Conservation (phyloP, 2,888 invertebrate species). For the Sympetrum striolatum region DNA sequence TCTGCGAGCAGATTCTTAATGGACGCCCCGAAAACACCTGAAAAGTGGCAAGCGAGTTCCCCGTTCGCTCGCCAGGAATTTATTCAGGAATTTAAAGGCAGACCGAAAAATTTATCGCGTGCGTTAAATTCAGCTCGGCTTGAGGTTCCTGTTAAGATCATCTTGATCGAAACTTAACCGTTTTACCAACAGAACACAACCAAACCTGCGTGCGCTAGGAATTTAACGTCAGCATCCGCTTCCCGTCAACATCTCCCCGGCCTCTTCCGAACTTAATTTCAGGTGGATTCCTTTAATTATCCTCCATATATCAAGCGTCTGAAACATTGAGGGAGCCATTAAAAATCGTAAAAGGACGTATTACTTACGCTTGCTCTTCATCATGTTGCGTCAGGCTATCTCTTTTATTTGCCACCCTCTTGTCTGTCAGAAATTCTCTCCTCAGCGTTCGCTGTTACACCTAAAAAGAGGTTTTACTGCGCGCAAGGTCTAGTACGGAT, state of each 20-base stretch:
- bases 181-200: not conserved
- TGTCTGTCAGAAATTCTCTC: too few species aligned
- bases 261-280: not conserved
- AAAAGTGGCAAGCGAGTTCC: too few species aligned
- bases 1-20: too few species aligned
- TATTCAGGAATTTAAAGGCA: not conserved
- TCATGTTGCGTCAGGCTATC: too few species aligned
- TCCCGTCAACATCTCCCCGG: not conserved
- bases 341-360: not conserved
- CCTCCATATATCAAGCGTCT: not conserved
- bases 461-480: not conserved
- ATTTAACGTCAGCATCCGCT: not conserved
- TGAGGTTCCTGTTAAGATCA: not conserved
- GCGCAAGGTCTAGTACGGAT: too few species aligned
- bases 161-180: not conserved
- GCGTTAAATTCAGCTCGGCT: not conserved
- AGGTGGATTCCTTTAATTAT: not conserved
- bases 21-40: too few species aligned
- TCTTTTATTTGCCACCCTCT: too few species aligned
- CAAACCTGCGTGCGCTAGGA: not conserved
- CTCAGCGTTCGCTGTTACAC: not conserved
- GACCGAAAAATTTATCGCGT: not conserved
- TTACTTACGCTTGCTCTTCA: not conserved
- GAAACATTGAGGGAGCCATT: not conserved
- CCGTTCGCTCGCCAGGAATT: not conserved